Conservation (phyloP, 2,888 invertebrate species). For the Cartodere bifasciata region DNA sequence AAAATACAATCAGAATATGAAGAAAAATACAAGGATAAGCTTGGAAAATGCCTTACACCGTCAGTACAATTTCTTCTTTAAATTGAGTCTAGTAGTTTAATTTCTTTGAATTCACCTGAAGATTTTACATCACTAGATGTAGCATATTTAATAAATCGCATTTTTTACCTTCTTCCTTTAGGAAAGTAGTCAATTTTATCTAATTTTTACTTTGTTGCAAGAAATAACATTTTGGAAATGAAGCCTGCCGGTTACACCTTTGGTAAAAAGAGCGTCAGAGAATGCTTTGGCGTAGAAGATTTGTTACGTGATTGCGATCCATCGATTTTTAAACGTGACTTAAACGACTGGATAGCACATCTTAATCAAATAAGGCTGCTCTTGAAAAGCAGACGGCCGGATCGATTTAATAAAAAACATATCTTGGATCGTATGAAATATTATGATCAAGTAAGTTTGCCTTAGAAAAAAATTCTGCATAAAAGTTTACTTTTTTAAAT, state of each 20-base stretch:
- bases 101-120: too few relatives aligned
- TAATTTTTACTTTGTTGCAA: too few relatives aligned
- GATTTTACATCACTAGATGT: too few relatives aligned
- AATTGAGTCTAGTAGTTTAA: too few relatives aligned
- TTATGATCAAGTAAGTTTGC: too few relatives aligned
- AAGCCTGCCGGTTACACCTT: constrained; percentile 39
- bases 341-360: constrained; percentile 36
- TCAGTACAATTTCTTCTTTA: constrained; percentile 20
- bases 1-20: constrained; percentile 35
- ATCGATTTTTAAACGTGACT: constrained; percentile 30
- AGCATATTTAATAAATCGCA: too few relatives aligned
- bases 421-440: too few relatives aligned
- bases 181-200: too few relatives aligned
- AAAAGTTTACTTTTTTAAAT: too few relatives aligned
- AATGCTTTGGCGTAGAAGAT: constrained; percentile 36
- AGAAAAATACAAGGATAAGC: constrained; percentile 28
- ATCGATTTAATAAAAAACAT: too few relatives aligned
- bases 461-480: too few relatives aligned
- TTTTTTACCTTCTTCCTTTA: too few relatives aligned
- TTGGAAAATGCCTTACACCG: constrained; percentile 37
- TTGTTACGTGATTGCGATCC: constrained; percentile 28
- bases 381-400: constrained; percentile 29
- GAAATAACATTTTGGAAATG: constrained; percentile 36
- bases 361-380: constrained; percentile 35
- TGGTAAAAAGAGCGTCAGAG: constrained; percentile 31